These are phyloP conservation scores for Flexamia atlantica DNA, from an alignment of 2,888 invertebrate species.

Conservation along the genomic window DNA sequence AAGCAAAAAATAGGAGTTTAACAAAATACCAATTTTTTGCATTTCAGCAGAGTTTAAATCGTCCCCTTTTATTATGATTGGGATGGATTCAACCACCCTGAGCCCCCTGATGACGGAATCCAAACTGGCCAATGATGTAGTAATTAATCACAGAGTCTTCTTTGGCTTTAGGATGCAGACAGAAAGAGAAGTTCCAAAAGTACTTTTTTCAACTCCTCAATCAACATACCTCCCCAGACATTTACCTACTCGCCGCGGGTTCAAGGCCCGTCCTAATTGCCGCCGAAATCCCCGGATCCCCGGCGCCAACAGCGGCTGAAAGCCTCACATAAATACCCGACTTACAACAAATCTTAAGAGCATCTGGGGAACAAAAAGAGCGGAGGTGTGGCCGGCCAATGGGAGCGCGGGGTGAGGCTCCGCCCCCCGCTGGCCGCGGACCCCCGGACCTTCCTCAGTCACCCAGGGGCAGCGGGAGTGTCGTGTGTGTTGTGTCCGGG, in stretches of 20 bases:
- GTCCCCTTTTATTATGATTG: too few species aligned
- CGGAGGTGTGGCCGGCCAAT: constrained; percentile 43
- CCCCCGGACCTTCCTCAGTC: constrained; percentile 15
- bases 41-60: too few species aligned
- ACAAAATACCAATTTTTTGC: too few species aligned
- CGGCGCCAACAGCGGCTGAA: constrained; percentile 44
- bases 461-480: constrained; percentile 12
- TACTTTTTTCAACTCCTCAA: too few species aligned
- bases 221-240: too few species aligned
- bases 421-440: constrained; percentile 29
- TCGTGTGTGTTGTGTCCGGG: constrained; percentile 27
- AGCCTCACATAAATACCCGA: constrained; percentile 56
- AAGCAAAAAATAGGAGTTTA: too few species aligned
- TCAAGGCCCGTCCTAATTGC: constrained; percentile 56
- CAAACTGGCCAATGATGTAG: too few species aligned
- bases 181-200: too few species aligned
- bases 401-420: constrained; percentile 6
- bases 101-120: too few species aligned
- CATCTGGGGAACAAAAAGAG: constrained; percentile 42
- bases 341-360: constrained; percentile 58
- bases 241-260: not conserved
- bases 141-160: too few species aligned
- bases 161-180: too few species aligned
- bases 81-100: too few species aligned
- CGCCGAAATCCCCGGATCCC: constrained; percentile 10